Evolutionary conservation across 2,888 invertebrate genomes (phyloP), one percentile per base, ranked within the genome.

Genomic region (Thymelicus lineola): DNA sequence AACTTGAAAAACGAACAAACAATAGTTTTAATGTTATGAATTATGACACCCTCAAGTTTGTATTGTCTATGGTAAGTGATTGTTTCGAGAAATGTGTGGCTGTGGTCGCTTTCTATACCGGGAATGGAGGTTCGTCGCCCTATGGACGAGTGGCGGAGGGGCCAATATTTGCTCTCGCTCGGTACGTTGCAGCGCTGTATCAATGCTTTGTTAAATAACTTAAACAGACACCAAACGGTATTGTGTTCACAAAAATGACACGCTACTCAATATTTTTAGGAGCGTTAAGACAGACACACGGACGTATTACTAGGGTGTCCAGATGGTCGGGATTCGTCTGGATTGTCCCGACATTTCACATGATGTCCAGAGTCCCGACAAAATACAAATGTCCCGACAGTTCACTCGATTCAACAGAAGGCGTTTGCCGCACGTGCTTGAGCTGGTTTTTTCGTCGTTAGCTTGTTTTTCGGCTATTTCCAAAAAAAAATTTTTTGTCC

Each of bases 1-100:
- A 74, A 70, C 64, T 71, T 20, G 71, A 70, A 71, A 70, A 74
- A 63, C 72, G 71, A 71, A 48, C 20, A 69, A 68, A 67, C 61
- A 59, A 66, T 58, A 60, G 60, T n/a, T 36, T 57, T 9, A 57
- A 57, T 36, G 58, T 38, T 66, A 62, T 68, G 68, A 68, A 62
- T 68, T 68, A 68, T 69, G 68, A 63, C 68, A 69, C 68, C 68
- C 67, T 42, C 36, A 45, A 61, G 68, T 63, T 57, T 57, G 68
- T 63, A 63, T 69, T 69, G 68, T 69, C 61, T 62, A 14, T 67
- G 61, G 55, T 15, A 28, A 36, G 28, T 61, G 60, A 69, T 63
- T 63, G 68, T 69, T 69, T 69, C 68, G 62, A 63, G 68, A 69
- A 69, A 57, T 63, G 68, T 57, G 50, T 60, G 68, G 20, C 35